Evolutionary conservation across 2,113 vertebrate species (phyloP), one percentile per base, ranked within the genome.

Genomic region (Microcebus jonahi): DNA sequence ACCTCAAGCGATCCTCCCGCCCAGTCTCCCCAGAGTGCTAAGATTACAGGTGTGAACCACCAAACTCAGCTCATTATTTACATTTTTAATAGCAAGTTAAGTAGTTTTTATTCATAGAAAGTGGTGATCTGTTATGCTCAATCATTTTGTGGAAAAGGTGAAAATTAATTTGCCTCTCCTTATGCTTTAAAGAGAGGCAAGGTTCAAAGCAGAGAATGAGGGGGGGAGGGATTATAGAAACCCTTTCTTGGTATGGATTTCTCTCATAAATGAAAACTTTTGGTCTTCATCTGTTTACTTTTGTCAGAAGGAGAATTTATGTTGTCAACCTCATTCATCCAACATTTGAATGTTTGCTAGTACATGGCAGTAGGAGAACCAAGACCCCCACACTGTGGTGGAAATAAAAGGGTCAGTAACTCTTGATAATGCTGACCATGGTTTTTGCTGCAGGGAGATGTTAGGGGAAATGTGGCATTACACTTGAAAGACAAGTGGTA

Each of bases 261-360:
- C 9, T 31, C 65, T 75, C 42, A 31, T 21, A 67, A 39, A 70
- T 75, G 48, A 90, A 97, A 77, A 83, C 61, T 90, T 92, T 59
- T n/a, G 29, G 71, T 76, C 25, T 67, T 84, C 57, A 20, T 57
- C 31, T 82, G 15, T 90, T 83, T 76, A 23, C 42, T 90, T 94
- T 57, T 92, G 42, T 95, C 71, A 77, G 27, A 91, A 91, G 77
- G 84, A 95, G 48, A 68, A 59, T 88, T 93, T 92, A 21, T 87
- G 45, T 80, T 48, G 25, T 75, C 57, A 75, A 0, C 48, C 31
- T 92, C 39, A 71, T 71, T 88, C 63, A 71, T 31, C 42, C 25
- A 15, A 31, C 36, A 5, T 93, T 63, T 88, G 82, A 29, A 39
- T 91, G 39, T n/a, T 48, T 87, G 67, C 57, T 86, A 0, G 45